These are phyloP conservation scores for Callitettix versicolor DNA, from an alignment of 1,140 invertebrate genomes.

Conservation along the genomic window DNA sequence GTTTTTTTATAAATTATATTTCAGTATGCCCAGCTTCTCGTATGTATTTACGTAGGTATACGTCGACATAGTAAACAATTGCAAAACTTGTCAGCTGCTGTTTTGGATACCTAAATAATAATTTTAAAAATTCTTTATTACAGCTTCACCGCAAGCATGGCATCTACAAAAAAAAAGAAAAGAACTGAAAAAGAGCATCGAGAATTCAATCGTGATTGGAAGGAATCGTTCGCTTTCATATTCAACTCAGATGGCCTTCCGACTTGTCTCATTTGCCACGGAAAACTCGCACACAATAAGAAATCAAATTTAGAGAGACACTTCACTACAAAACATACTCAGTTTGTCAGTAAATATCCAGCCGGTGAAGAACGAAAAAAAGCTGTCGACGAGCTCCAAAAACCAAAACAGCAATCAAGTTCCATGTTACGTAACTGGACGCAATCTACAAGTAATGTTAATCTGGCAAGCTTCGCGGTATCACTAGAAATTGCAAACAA, in stretches of 20 bases:
- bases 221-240: slow-evolving; percentile 22
- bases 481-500: slow-evolving; percentile 25
- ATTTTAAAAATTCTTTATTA: slow-evolving; percentile 2
- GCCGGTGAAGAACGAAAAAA: slow-evolving; percentile 25
- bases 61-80: not conserved
- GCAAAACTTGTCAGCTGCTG: not conserved
- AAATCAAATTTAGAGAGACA: slow-evolving; percentile 19
- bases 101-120: slow-evolving; percentile 1
- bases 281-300: slow-evolving; percentile 13
- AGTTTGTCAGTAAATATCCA: slow-evolving; percentile 22
- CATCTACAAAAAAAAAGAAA: slow-evolving; percentile 21
- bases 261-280: slow-evolving; percentile 15
- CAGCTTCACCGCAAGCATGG: not conserved
- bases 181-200: slow-evolving; percentile 24
- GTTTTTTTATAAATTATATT: slow-evolving; percentile 1
- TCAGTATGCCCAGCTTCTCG: not conserved
- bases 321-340: slow-evolving; percentile 10
- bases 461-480: slow-evolving; percentile 27
- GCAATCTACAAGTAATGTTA: slow-evolving; percentile 28
- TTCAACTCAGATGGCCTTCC: slow-evolving; percentile 16
- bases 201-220: slow-evolving; percentile 24
- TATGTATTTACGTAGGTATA: not conserved
- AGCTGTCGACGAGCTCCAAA: slow-evolving; percentile 29
- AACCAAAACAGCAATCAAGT: slow-evolving; percentile 23
- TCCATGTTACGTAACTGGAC: slow-evolving; percentile 27